These are phyloP conservation scores for Lypha dubia DNA, from an alignment of 2,888 invertebrate species.

Conservation along the genomic window DNA sequence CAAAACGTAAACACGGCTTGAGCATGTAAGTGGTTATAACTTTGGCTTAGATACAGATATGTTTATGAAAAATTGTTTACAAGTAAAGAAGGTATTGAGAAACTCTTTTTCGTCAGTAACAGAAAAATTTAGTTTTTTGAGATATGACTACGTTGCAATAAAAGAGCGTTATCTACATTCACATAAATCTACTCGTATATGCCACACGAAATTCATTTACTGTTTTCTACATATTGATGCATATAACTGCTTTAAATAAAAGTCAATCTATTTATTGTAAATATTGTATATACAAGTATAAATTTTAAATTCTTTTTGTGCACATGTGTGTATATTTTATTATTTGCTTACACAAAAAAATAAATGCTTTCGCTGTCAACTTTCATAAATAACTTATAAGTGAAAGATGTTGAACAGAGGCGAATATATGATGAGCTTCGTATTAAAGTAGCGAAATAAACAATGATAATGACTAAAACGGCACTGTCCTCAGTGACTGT, in stretches of 20 bases:
- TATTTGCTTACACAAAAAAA: not conserved
- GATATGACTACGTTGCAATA: too few species aligned
- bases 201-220: not conserved
- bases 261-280: conserved; percentile 60
- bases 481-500: not conserved
- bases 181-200: not conserved
- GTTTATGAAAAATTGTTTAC: too few species aligned
- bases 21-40: too few species aligned
- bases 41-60: too few species aligned
- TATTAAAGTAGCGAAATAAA: not conserved
- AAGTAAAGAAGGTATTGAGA: too few species aligned
- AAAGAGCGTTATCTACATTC: not conserved
- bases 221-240: not conserved
- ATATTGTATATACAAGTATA: too few species aligned
- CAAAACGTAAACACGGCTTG: too few species aligned
- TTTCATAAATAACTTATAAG: not conserved
- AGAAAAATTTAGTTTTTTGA: too few species aligned
- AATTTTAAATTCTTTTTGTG: conserved; percentile 36
- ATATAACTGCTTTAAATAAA: conserved; percentile 28
- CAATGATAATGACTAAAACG: not conserved
- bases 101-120: too few species aligned
- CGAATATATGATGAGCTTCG: not conserved
- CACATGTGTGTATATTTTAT: too few species aligned
- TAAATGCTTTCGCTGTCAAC: conserved; percentile 3
- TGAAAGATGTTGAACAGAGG: not conserved